Conservation (phyloP, 1,140 invertebrate genomes). For the Hyphantria cunea region DNA sequence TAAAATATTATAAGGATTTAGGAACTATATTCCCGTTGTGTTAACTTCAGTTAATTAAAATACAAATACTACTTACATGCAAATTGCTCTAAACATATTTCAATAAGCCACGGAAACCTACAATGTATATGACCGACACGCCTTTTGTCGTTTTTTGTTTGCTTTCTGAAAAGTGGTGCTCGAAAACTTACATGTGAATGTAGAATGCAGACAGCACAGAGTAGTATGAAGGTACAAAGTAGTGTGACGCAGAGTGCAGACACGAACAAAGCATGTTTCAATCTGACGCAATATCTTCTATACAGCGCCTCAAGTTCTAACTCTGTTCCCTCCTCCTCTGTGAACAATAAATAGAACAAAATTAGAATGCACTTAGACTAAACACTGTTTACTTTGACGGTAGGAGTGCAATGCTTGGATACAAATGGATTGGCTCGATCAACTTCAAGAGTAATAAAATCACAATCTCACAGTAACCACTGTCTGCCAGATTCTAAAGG, state of each 20-base stretch:
- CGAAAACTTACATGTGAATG: constrained; percentile 75
- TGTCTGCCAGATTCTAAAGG: too few species aligned
- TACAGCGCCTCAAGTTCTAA: constrained; percentile 86
- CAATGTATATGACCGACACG: too few species aligned
- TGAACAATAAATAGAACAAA: constrained; percentile 53
- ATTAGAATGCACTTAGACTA: neutral
- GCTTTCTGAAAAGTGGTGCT: neutral
- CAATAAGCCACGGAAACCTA: too few species aligned
- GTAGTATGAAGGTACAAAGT: constrained; percentile 69
- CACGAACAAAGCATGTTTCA: constrained; percentile 86
- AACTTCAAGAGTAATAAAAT: too few species aligned
- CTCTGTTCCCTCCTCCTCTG: constrained; percentile 84
- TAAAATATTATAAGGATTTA: too few species aligned
- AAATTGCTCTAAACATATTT: neutral
- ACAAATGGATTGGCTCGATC: too few species aligned
- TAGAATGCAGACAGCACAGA: constrained; percentile 79
- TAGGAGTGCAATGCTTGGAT: too few species aligned
- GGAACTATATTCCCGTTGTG: too few species aligned
- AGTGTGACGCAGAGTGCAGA: constrained; percentile 82
- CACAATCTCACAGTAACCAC: too few species aligned
- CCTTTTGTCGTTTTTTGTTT: too few species aligned
- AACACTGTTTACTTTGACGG: too few species aligned
- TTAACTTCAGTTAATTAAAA: too few species aligned
- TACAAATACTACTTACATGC: neutral
- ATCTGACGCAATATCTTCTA: constrained; percentile 83